A percentile compares a stretch with the other conserved stretches of the same genome.
These are phyloP conservation scores for Rapana venosa DNA, from an alignment of 2,888 invertebrate genomes.

Conservation along the genomic window DNA sequence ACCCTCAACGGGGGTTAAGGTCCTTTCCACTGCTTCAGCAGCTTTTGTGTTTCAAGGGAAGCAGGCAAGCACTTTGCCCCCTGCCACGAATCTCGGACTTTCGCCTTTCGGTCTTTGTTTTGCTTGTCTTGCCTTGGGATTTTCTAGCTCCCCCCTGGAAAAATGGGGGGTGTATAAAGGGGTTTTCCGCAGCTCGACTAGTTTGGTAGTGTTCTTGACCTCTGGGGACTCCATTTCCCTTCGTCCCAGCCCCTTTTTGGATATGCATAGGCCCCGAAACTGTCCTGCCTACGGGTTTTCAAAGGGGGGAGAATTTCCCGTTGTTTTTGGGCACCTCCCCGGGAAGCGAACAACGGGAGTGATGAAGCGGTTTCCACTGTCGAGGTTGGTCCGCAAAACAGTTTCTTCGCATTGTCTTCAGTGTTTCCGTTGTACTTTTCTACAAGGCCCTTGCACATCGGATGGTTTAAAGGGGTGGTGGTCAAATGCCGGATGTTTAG, in stretches of 20 bases:
- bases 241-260: conserved; percentile 35
- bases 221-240: conserved; percentile 18
- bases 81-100: conserved; percentile 37
- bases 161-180: conserved; percentile 43
- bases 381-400: conserved; percentile 48
- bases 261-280: conserved; percentile 48
- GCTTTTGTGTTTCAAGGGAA: conserved; percentile 49
- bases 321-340: conserved; percentile 47
- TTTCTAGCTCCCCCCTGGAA: conserved; percentile 44
- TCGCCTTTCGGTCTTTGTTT: conserved; percentile 47
- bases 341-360: conserved; percentile 48
- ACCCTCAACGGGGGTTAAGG: conserved; percentile 38
- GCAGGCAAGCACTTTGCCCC: conserved; percentile 46
- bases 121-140: conserved; percentile 27
- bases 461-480: conserved; percentile 7
- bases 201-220: conserved; percentile 17
- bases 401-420: conserved; percentile 50
- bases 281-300: conserved; percentile 46
- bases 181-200: conserved; percentile 34
- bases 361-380: conserved; percentile 56
- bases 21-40: conserved; percentile 51
- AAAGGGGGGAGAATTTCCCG: conserved; percentile 49
- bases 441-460: conserved; percentile 16
- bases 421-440: conserved; percentile 13
- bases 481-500: not conserved